Base-by-base conservation (phyloP, 2,888 invertebrate species). In the Strigamia transsilvanica region DNA sequence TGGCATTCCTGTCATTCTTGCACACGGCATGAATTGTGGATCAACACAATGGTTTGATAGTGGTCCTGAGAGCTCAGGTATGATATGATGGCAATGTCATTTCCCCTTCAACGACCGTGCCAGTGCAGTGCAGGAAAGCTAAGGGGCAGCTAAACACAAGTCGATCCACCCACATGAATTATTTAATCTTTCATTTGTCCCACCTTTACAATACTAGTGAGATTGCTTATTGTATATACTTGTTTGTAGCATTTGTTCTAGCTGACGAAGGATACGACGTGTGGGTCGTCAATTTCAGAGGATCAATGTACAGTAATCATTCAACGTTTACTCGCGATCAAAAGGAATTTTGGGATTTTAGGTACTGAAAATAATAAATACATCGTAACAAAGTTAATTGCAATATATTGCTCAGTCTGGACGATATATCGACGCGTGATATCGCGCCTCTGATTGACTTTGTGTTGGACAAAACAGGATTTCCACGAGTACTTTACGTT, bases 221-320 rank as follows among this genome's bases (percentile, higher is more conserved):
- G n/a, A n/a, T n/a, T n/a, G n/a, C n/a, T n/a, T n/a, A 46, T 7
- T 46, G 3, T 46, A 46, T 46, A n/a, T 15, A 6, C 15, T n/a
- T 56, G 18, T 18, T 51, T 79, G 51, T 82, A 84, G 86, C 84
- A 7, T 88, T 85, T 84, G 84, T 88, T 5, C 84, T 88, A 82
- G 87, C 88, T 38, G 88, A 88, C 84, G 23, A 86, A n/a, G 88
- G 88, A 0, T 87, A 85, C 80, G 88, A 88, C 84, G 88, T 88
- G 23, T 88, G 88, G 88, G 82, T 88, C 27, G 88, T 87, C 0
- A 88, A 88, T 84, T 85, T 86, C 21, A 84, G 88, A 34, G 88
- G 88, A 9, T 88, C 88, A 84, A 86, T 86, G 7, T 88, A 88
- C 84, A 84, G 84, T 38, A 83, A 84, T 38, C 88, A 88, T 83